These are phyloP conservation scores for Karalla daura DNA, from an alignment of 2,797 vertebrate genomes.

Conservation along the genomic window DNA sequence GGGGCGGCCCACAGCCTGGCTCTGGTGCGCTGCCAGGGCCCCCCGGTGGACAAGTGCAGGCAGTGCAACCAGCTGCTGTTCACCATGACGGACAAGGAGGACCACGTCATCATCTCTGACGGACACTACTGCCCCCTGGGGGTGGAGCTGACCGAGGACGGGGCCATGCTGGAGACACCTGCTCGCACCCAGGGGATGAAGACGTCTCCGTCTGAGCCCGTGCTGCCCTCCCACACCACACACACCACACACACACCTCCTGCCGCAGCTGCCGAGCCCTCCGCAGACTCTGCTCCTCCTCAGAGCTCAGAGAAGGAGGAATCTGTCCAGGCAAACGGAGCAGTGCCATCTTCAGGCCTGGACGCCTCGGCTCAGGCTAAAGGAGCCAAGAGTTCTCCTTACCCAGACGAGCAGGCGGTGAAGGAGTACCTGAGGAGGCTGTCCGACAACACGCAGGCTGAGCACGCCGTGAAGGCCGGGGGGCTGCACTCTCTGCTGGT, in stretches of 20 bases:
- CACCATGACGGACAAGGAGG: slow-evolving; percentile 98
- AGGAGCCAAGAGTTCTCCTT: slow-evolving; percentile 68
- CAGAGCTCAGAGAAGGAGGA: slow-evolving; percentile 44
- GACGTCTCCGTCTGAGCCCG: slow-evolving; percentile 75
- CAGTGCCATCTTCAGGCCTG: slow-evolving; percentile 28
- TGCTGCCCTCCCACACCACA: slow-evolving; percentile 51
- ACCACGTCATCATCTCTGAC: slow-evolving; percentile 98
- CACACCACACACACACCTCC: slow-evolving; percentile 10
- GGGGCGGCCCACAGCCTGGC: slow-evolving; percentile 93
- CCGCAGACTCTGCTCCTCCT: slow-evolving; percentile 1
- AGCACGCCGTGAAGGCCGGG: slow-evolving; percentile 67
- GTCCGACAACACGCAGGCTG: slow-evolving; percentile 79
- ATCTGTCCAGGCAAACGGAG: slow-evolving; percentile 25
- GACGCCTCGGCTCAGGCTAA: background rate
- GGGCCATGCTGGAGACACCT: slow-evolving; percentile 43
- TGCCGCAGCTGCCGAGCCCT: background rate
- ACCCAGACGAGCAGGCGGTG: slow-evolving; percentile 85
- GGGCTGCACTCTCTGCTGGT: slow-evolving; percentile 82
- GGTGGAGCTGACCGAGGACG: slow-evolving; percentile 82
- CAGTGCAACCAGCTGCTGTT: slow-evolving; percentile 95
- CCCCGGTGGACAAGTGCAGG: slow-evolving; percentile 90
- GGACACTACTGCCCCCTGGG: slow-evolving; percentile 92
- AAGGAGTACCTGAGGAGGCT: slow-evolving; percentile 85
- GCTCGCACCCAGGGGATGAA: slow-evolving; percentile 36
- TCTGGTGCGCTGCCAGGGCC: slow-evolving; percentile 88